Percentiles rank a stretch among this genome's conserved stretches.
Conservation (phyloP, 2,113 vertebrate species). For the Ceuthmochares aereus region DNA sequence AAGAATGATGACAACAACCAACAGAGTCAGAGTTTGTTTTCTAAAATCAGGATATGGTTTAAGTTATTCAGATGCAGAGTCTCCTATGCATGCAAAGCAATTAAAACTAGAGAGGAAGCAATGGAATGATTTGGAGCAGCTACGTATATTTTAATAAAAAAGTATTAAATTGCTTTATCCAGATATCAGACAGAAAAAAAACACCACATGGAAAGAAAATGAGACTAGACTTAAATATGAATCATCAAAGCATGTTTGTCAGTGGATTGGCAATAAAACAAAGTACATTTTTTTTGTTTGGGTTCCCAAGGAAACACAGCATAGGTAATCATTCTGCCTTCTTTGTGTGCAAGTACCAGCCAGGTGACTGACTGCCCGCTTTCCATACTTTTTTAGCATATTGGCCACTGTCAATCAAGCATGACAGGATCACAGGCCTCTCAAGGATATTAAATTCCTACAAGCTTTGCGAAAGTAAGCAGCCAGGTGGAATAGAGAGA, state of each 20-base stretch:
- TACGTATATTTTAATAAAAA: not conserved
- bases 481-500: not conserved
- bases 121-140: not conserved
- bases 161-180: not conserved
- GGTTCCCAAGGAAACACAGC: slow-evolving; percentile 4
- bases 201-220: not conserved
- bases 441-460: not conserved
- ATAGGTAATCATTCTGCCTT: not conserved
- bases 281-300: not conserved
- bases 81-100: not conserved
- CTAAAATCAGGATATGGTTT: slow-evolving; percentile 33
- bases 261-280: not conserved
- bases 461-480: not conserved
- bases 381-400: not conserved
- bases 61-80: not conserved
- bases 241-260: not conserved
- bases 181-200: not conserved
- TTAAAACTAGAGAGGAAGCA: not conserved
- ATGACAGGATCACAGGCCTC: not conserved
- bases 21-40: not conserved
- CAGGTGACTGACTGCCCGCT: not conserved
- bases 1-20: not conserved
- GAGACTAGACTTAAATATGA: not conserved
- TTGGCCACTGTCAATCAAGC: not conserved
- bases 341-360: not conserved